phyloP scores from a whole-genome alignment of 2,888 invertebrate species.

The Epirrhoe alternata region DNA sequence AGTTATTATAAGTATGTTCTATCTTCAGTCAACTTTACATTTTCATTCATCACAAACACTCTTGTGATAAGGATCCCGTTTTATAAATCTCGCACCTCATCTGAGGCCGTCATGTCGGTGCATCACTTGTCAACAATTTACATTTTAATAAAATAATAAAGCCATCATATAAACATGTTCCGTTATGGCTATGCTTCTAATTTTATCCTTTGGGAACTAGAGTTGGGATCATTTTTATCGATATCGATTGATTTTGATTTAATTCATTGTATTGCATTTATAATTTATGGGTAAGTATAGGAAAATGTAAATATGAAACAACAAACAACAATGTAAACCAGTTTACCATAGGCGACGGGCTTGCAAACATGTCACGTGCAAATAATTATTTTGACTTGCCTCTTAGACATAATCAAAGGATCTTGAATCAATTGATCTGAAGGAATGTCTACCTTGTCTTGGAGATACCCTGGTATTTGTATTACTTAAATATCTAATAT shows the following conservation, averaged over 20 bases:
- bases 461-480: too few relatives aligned
- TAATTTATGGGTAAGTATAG: too few relatives aligned
- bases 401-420: too few relatives aligned
- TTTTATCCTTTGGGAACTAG: slow-evolving; percentile 4
- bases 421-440: too few relatives aligned
- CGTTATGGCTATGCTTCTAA: slow-evolving; percentile 48
- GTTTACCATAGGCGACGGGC: too few relatives aligned
- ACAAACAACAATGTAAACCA: too few relatives aligned
- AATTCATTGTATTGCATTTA: background rate
- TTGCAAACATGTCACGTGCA: too few relatives aligned
- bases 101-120: slow-evolving; percentile 35
- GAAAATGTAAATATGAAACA: too few relatives aligned
- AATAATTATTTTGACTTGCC: too few relatives aligned
- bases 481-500: background rate
- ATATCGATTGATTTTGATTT: slow-evolving; percentile 25
- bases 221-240: background rate
- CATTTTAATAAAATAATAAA: slow-evolving; percentile 66
- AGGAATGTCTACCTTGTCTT: too few relatives aligned
- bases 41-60: slow-evolving; percentile 14
- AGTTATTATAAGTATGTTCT: background rate
- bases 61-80: slow-evolving; percentile 26
- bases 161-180: slow-evolving; percentile 55
- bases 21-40: background rate
- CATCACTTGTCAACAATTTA: slow-evolving; percentile 65
- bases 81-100: slow-evolving; percentile 38